Percentiles rank a stretch among this genome's conserved stretches.
Evolutionary conservation across 2,888 invertebrate genomes (phyloP).

Genomic region (Cantharis lateralis): DNA sequence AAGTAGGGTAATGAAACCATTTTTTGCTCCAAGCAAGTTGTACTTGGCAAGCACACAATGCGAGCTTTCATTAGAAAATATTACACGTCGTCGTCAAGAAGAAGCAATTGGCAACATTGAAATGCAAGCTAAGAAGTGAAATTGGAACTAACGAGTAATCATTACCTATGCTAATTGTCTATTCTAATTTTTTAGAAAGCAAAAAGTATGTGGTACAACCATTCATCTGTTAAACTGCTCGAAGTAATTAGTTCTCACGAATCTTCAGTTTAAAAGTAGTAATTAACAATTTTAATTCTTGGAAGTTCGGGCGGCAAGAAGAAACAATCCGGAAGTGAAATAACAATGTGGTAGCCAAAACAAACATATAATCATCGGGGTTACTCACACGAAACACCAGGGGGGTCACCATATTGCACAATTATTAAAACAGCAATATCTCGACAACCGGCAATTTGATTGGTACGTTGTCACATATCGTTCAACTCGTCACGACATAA

Average conservation of each 20-base stretch:
- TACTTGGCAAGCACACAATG: neutral
- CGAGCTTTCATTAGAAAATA: neutral
- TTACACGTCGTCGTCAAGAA: neutral
- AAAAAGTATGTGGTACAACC: neutral
- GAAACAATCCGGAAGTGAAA: neutral
- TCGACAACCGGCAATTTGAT: neutral
- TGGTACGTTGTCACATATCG: neutral
- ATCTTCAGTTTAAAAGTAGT: neutral
- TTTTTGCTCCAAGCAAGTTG: neutral
- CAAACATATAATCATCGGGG: neutral
- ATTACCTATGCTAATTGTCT: neutral
- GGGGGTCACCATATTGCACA: neutral
- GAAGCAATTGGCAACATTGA: neutral
- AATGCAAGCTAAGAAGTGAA: conserved; percentile 1
- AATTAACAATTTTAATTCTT: neutral
- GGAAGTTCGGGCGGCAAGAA: neutral
- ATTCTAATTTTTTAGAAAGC: conserved; percentile 2
- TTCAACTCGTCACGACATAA: neutral
- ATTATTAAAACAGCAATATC: neutral
- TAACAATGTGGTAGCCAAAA: neutral
- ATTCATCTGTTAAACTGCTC: neutral
- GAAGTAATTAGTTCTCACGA: neutral
- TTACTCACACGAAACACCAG: neutral
- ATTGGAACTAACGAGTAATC: neutral
- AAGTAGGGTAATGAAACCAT: conserved; percentile 1